Evolutionary conservation across 1,140 invertebrate species (phyloP), one percentile per base, ranked within the genome.

Genomic region (Drosophila punjabiensis): DNA sequence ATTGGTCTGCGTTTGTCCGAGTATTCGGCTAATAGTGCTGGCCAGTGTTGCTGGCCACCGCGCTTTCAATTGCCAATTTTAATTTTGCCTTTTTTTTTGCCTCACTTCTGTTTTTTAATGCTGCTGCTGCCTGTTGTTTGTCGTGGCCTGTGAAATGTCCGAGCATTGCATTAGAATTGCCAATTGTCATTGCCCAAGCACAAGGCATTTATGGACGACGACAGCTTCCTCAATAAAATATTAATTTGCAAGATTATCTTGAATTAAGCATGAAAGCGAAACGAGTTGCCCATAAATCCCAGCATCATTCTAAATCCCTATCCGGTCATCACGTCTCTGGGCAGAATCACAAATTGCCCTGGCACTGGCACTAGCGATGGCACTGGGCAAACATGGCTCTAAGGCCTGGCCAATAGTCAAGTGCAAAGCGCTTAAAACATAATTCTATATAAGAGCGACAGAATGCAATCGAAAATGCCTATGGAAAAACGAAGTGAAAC

Each of bases 11-110:
- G 69, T 62, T 75, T 55, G 79, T 79, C 45, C 58, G 45, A 81
- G 60, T 56, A 78, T 78, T 69, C 69, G 82, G 65, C 75, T 86
- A 75, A 70, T 78, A 85, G 70, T 41, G 24, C 24, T 24, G 74
- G 62, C 16, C 60, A 65, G 47, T 76, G 47, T 20, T 61, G 81
- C 58, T 76, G 58, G 63, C 78, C 41, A 43, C 62, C 47, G 64
- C 73, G 67, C 76, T 86, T 85, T 84, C 82, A 86, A 85, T 84
- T 84, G 82, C 78, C 47, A 78, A 61, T 75, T 85, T 78, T 69
- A 67, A 48, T 75, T 60, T 66, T 39, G 62, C 60, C 58, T 66
- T 37, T 74, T 58, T 66, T 37, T 74, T 58, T 74, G 78, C 59
- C 37, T 77, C 61, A 76, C 61, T 84, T 84, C 41, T 84, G 65